Base-by-base conservation (phyloP, 2,888 invertebrate genomes). In the Pimpla rufipes region DNA sequence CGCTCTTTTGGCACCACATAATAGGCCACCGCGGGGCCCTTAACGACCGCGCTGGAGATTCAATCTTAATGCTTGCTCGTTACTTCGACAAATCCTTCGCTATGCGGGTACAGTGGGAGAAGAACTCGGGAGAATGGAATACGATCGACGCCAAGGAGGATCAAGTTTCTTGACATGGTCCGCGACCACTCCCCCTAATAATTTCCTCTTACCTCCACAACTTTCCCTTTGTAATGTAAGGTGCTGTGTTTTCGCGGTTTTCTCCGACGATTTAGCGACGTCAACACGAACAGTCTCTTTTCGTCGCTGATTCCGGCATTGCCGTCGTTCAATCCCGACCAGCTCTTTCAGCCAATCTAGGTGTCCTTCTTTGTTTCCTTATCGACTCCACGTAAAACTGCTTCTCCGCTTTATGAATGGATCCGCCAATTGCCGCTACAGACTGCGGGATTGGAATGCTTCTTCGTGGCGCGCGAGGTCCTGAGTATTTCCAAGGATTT, bases 61-160 rank as follows among this genome's bases (percentile, higher is more conserved):
- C 90, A 90, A 89, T 90, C 88, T 89, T 89, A 90, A 90, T 89
- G 90, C 88, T 84, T 81, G 88, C 87, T 89, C 90, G 88, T 90
- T 90, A 90, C 87, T 88, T 86, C 86, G 74, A 82, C 85, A 82
- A 83, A 85, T 76, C 78, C 81, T 84, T 86, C 76, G 79, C 83
- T 81, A 81, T 82, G 29, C 5, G 59, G 79, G 47, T 81, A 76
- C 77, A 66, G 57, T 35, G 71, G 73, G 67, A 59, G 55, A 55
- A 55, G 52, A 71, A 71, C 47, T 66, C 73, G 52, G 52, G 42
- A 18, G 79, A 79, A 62, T 73, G 35, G 70, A 73, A 45, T 66
- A 74, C 42, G 62, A 35, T 59, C 57, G 83, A 45, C 57, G 40
- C 13, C n/a, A 57, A 47, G 57, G 37, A 64, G 75, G 78, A 79